Evolutionary conservation across 2,113 vertebrate species (phyloP).

Genomic region (Spea multiplicata): DNA sequence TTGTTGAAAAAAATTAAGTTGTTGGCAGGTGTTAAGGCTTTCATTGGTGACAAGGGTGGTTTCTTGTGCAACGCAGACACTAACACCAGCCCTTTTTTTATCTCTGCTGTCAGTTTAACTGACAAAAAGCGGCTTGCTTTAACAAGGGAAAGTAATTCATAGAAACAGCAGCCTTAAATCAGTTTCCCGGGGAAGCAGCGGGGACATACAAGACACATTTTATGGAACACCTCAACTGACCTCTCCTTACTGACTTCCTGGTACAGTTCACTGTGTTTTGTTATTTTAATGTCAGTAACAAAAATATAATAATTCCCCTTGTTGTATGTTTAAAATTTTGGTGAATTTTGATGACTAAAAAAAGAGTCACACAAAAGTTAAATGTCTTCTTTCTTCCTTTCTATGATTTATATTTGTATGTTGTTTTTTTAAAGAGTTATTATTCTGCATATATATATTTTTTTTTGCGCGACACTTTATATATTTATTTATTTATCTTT

Average conservation of each 20-base stretch:
- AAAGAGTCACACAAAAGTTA: no score
- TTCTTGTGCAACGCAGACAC: conserved; percentile 64
- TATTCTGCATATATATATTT: no score
- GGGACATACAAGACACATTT: neutral
- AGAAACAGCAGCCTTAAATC: conserved; percentile 17
- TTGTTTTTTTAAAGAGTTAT: neutral
- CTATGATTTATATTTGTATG: neutral
- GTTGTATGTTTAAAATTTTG: no score
- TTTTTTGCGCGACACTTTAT: no score
- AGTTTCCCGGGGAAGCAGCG: neutral
- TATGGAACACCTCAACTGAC: conserved; percentile 8
- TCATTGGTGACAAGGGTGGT: conserved; percentile 55
- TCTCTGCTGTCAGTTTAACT: conserved; percentile 65
- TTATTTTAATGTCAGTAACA: neutral
- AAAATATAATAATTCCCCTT: neutral
- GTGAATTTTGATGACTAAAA: no score
- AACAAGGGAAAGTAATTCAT: conserved; percentile 51
- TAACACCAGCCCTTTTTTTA: conserved; percentile 58
- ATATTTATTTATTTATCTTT: no score
- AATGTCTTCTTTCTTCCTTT: neutral
- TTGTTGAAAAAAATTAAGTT: conserved; percentile 51
- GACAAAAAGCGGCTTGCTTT: conserved; percentile 60
- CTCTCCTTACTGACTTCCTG: conserved; percentile 2
- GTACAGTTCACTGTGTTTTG: neutral
- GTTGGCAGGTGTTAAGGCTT: conserved; percentile 63